Percentiles rank a stretch among this genome's conserved stretches.
These are phyloP conservation scores for Cryptosula pallasiana DNA, from an alignment of 2,888 invertebrate species.

Conservation along the genomic window DNA sequence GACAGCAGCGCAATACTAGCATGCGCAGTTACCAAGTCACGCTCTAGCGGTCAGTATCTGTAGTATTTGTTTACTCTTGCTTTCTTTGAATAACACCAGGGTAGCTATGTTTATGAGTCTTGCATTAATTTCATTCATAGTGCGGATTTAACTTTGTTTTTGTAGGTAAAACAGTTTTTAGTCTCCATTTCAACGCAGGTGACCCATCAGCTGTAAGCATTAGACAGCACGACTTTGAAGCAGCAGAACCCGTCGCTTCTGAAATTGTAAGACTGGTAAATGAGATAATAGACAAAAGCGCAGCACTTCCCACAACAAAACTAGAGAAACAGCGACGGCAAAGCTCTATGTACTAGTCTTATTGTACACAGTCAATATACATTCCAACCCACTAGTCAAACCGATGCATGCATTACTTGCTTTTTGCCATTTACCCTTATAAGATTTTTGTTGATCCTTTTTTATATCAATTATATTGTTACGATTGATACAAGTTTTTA, in stretches of 20 bases:
- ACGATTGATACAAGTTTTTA: no score
- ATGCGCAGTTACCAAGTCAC: background rate
- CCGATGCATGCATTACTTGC: no score
- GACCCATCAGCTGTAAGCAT: background rate
- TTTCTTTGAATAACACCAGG: no score
- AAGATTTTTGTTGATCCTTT: no score
- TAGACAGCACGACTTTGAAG: conserved; percentile 4
- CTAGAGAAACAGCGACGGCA: background rate
- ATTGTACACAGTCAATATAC: background rate
- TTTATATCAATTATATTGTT: no score
- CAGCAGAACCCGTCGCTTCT: background rate
- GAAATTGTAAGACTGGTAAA: background rate
- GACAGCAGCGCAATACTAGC: conserved; percentile 8
- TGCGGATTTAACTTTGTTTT: no score
- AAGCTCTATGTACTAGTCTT: conserved; percentile 14
- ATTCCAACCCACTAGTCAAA: no score
- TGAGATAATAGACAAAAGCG: background rate
- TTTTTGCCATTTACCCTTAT: no score
- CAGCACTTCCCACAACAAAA: background rate
- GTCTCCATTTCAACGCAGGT: background rate
- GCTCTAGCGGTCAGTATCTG: background rate
- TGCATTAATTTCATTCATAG: no score
- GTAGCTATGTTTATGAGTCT: no score
- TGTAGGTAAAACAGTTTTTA: background rate
- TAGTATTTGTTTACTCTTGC: background rate